A percentile compares a stretch with the other conserved stretches of the same genome.
Conservation (phyloP, 2,797 vertebrate genomes). For the Borostomias antarcticus region DNA sequence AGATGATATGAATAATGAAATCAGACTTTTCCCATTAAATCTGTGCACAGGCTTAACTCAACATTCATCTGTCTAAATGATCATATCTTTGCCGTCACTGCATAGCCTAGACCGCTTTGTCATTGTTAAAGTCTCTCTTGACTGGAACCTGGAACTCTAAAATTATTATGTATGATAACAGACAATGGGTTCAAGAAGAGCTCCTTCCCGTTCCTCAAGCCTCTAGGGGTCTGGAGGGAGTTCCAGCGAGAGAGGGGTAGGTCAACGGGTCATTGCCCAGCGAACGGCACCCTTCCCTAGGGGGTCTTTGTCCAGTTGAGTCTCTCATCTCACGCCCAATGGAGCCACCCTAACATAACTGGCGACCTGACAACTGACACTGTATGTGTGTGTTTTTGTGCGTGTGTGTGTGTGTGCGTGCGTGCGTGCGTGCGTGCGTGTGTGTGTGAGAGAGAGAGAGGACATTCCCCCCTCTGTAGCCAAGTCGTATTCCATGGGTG, state of each 20-base stretch:
- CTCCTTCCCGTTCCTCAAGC: constrained; percentile 48
- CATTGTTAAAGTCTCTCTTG: constrained; percentile 7
- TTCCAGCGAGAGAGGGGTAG: constrained; percentile 25
- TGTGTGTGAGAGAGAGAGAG: background rate
- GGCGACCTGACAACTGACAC: background rate
- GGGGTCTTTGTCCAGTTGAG: constrained; percentile 44
- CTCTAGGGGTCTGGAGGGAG: constrained; percentile 27
- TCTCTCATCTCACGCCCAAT: background rate
- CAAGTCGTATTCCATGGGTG: constrained; percentile 32
- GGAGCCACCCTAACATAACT: background rate
- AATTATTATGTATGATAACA: constrained; percentile 18
- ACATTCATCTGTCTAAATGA: background rate
- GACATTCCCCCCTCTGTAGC: constrained; percentile 37
- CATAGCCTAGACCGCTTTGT: background rate
- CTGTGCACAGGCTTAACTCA: constrained; percentile 11
- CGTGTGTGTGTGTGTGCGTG: constrained; percentile 4
- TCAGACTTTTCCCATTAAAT: constrained; percentile 27
- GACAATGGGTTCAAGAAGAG: constrained; percentile 36
- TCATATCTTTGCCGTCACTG: constrained; percentile 10
- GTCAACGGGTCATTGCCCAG: constrained; percentile 39
- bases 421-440: background rate
- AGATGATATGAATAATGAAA: constrained; percentile 26
- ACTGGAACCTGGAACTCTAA: constrained; percentile 8
- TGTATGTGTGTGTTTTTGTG: background rate
- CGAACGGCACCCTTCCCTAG: constrained; percentile 43